phyloP scores from a whole-genome alignment of 2,797 vertebrate species.

The Thripadectes ignobilis region DNA sequence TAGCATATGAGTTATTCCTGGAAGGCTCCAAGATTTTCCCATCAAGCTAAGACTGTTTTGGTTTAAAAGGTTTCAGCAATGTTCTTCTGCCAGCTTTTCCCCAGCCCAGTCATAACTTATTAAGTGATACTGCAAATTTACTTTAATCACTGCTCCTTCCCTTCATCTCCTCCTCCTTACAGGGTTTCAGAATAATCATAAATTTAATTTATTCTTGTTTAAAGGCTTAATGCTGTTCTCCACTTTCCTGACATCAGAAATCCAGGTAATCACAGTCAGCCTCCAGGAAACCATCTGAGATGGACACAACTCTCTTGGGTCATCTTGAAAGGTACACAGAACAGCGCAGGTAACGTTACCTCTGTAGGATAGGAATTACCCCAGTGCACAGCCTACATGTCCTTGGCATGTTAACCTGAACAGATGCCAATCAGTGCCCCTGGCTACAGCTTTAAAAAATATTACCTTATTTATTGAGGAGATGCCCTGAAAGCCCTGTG shows the following conservation, averaged over 20 bases:
- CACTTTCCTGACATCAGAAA: background rate
- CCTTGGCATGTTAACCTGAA: background rate
- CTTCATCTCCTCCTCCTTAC: background rate
- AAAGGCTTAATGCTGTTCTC: background rate
- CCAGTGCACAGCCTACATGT: accelerated
- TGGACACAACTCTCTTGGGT: background rate
- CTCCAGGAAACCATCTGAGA: background rate
- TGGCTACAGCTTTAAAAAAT: background rate
- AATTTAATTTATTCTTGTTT: background rate
- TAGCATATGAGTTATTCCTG: background rate
- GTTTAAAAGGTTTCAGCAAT: background rate
- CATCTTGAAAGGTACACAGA: background rate
- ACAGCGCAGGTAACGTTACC: background rate
- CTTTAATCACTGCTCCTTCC: background rate
- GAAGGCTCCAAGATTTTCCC: background rate
- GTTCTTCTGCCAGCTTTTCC: background rate
- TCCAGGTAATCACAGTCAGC: background rate
- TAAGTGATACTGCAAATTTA: background rate
- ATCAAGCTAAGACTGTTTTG: background rate
- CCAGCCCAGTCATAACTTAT: background rate
- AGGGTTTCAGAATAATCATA: background rate
- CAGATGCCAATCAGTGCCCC: background rate
- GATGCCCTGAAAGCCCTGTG: background rate
- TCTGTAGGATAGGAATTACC: background rate
- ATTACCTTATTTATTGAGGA: background rate